Conservation (phyloP, 2,113 vertebrate species). For the Sinocyclocheilus anophthalmus region DNA sequence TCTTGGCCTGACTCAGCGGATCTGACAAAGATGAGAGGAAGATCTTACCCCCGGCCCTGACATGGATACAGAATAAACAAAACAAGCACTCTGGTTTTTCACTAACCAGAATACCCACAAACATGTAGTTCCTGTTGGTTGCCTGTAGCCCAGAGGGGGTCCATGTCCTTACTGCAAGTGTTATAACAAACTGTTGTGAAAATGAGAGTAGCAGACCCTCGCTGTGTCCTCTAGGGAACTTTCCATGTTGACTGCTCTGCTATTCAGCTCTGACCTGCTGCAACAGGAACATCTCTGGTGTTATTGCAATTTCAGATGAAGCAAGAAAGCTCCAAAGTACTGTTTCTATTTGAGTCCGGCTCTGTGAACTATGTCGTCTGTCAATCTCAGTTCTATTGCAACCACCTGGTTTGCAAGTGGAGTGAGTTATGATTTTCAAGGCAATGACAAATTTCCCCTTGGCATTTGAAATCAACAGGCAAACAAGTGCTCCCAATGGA, state of each 20-base stretch:
- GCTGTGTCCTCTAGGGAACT: conserved; percentile 29
- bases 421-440: conserved; percentile 32
- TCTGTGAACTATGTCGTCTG: background rate
- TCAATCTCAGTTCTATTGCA: background rate
- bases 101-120: conserved; percentile 23
- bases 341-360: background rate
- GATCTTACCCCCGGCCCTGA: background rate
- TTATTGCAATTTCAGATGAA: conserved; percentile 36
- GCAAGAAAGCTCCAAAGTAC: background rate
- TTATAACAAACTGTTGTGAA: conserved; percentile 14
- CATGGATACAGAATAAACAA: conserved; percentile 6
- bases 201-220: conserved; percentile 34
- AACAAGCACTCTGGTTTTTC: conserved; percentile 11
- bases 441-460: conserved; percentile 1
- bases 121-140: conserved; percentile 25
- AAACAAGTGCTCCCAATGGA: conserved; percentile 22
- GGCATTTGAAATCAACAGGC: conserved; percentile 32
- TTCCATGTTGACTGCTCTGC: conserved; percentile 11
- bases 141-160: conserved; percentile 13
- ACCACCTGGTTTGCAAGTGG: conserved; percentile 9
- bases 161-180: background rate
- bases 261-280: background rate
- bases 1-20: background rate
- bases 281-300: conserved; percentile 13
- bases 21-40: background rate